Evolutionary conservation across 1,140 invertebrate genomes (phyloP), one percentile per base, ranked within the genome.

Genomic region (Oryzaephilus surinamensis): DNA sequence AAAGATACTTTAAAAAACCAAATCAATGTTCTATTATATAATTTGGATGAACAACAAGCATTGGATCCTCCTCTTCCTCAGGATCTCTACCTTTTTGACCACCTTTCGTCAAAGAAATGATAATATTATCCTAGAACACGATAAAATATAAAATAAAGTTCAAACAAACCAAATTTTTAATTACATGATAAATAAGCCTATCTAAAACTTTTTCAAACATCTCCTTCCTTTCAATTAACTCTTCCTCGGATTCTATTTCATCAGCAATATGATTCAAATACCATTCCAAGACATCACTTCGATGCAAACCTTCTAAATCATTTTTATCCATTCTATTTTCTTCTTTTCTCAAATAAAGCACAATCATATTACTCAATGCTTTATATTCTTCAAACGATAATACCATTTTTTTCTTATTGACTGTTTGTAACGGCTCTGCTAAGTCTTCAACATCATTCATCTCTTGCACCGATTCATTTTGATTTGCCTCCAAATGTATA

Each of bases 301-400:
- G 79, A 41, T 71, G 74, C 45, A 92, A 73, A 7, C 89, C 89
- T 26, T 68, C 62, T 27, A 64, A 64, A 11, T 50, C 75, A 64
- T 77, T 74, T 17, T 67, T 68, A 55, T 82, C 74, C 5, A 11
- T 1, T 6, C 70, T 65, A 33, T 72, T 72, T 0, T 69, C 66
- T 62, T 98, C 94, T 55, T 87, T 79, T 54, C 88, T 75, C 79
- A 99, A 87, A 57, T 92, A 79, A 27, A 87, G 67, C 2, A 97
- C 76, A 24, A 99, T 69, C 70, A 97, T 81, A 52, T 96, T 93
- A 23, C 91, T 87, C 16, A 99, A 69, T 40, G 78, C 76, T 61
- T 89, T 94, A 65, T 98, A 99, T 30, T 96, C 84, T 46, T 97
- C 93, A 61, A 90, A 98, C 0, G 85, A 80, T n/a, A 98, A 60